phyloP scores from a whole-genome alignment of 2,888 invertebrate genomes.

The Cacoxenus indagator region DNA sequence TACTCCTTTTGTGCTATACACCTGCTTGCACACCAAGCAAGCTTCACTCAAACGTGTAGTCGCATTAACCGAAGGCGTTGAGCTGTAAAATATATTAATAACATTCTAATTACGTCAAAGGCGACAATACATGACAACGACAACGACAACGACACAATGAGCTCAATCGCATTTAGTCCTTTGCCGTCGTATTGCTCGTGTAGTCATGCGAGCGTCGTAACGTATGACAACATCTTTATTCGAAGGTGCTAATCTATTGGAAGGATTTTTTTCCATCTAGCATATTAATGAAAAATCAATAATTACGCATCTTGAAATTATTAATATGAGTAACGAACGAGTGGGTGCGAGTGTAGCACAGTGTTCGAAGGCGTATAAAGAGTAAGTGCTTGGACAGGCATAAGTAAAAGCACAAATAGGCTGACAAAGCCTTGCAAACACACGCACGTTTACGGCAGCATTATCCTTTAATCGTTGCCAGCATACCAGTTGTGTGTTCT shows the following conservation, averaged over 20 bases:
- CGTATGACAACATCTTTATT: neutral
- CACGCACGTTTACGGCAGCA: no score
- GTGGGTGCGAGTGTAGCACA: neutral
- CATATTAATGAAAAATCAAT: constrained; percentile 64
- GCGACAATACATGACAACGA: constrained; percentile 35
- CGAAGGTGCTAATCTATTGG: neutral
- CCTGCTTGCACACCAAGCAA: constrained; percentile 31
- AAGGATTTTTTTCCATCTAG: constrained; percentile 22
- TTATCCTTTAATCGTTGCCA: no score
- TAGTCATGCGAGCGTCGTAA: neutral
- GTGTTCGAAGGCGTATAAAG: neutral
- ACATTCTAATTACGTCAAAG: constrained; percentile 57
- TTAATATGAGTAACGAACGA: constrained; percentile 44
- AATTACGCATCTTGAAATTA: constrained; percentile 67
- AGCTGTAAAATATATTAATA: constrained; percentile 67
- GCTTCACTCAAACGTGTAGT: constrained; percentile 6
- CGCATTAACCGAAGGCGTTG: constrained; percentile 56
- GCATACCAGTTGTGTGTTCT: no score
- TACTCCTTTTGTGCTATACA: constrained; percentile 32
- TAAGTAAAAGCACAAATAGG: no score
- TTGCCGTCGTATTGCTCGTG: neutral
- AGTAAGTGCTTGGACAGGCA: neutral
- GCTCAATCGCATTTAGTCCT: neutral
- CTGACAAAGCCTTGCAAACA: no score
- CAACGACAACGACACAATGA: constrained; percentile 43